These are phyloP conservation scores for Drosophila prolongata DNA, from an alignment of 2,888 invertebrate species.

Conservation along the genomic window DNA sequence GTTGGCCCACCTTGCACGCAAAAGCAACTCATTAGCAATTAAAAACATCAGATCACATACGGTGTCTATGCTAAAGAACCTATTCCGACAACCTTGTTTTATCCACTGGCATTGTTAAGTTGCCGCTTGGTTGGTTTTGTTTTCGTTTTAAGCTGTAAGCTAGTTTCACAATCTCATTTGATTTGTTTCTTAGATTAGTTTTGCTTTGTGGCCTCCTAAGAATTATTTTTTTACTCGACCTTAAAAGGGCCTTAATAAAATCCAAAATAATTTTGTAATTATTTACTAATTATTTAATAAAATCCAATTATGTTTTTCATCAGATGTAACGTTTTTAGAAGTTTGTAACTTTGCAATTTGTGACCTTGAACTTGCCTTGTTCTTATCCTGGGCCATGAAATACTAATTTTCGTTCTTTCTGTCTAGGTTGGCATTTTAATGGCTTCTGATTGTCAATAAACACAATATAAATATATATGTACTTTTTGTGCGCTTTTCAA, in stretches of 20 bases:
- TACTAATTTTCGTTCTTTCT: conserved; percentile 33
- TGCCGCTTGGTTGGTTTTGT: conserved; percentile 29
- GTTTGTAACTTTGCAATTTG: conserved; percentile 9
- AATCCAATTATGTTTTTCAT: no score
- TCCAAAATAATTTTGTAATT: neutral
- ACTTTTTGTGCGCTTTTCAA: conserved; percentile 18
- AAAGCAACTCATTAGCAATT: conserved; percentile 6
- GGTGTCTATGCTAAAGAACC: conserved; percentile 3
- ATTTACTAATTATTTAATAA: no score
- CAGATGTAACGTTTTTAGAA: no score
- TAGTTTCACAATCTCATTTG: conserved; percentile 26
- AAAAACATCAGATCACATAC: neutral
- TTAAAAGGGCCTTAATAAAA: neutral
- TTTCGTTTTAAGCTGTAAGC: conserved; percentile 23
- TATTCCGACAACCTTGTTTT: conserved; percentile 12
- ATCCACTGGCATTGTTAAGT: conserved; percentile 30
- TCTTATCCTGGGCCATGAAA: conserved; percentile 49
- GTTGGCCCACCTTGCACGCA: conserved; percentile 1
- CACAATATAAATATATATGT: conserved; percentile 39
- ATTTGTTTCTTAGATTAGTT: conserved; percentile 1
- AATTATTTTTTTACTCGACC: neutral
- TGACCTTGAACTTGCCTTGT: conserved; percentile 71
- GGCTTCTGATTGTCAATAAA: conserved; percentile 72
- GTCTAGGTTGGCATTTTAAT: conserved; percentile 62
- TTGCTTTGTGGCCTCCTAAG: neutral